A percentile compares a stretch with the other conserved stretches of the same genome.
Evolutionary conservation across 2,797 vertebrate species (phyloP).

Genomic region (Pogoniulus pusillus): DNA sequence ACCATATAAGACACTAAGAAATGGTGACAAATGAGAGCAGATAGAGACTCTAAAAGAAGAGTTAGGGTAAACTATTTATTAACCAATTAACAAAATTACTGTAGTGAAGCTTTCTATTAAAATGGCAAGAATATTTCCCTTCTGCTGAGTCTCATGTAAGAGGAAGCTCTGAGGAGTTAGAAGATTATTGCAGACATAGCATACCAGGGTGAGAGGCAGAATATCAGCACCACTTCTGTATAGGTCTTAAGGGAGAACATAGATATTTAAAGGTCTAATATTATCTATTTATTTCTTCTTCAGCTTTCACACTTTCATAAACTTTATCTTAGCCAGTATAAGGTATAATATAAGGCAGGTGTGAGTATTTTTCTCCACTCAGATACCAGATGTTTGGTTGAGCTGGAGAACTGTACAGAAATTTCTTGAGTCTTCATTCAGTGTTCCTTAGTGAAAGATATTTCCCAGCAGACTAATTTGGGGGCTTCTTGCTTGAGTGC

Average conservation of each 20-base stretch:
- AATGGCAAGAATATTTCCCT: neutral
- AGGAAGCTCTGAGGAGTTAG: neutral
- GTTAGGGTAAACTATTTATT: neutral
- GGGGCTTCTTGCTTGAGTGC: neutral
- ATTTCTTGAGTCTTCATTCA: neutral
- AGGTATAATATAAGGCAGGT: neutral
- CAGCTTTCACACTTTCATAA: neutral
- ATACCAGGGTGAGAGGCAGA: neutral
- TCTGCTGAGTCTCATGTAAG: neutral
- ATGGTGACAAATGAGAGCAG: neutral
- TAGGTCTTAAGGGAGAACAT: neutral
- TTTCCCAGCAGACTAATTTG: neutral
- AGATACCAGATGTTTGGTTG: neutral
- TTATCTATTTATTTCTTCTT: neutral
- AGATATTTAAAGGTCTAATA: neutral
- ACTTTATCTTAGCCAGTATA: neutral
- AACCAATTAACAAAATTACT: neutral
- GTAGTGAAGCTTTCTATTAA: neutral
- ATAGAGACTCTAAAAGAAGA: neutral
- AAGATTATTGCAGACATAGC: neutral
- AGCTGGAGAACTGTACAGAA: neutral
- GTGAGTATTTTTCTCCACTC: neutral
- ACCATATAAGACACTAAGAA: slow-evolving; percentile 35
- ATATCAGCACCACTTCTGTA: neutral
- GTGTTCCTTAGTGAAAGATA: neutral